phyloP scores from a whole-genome alignment of 2,113 vertebrate species.

The Cettia cetti region DNA sequence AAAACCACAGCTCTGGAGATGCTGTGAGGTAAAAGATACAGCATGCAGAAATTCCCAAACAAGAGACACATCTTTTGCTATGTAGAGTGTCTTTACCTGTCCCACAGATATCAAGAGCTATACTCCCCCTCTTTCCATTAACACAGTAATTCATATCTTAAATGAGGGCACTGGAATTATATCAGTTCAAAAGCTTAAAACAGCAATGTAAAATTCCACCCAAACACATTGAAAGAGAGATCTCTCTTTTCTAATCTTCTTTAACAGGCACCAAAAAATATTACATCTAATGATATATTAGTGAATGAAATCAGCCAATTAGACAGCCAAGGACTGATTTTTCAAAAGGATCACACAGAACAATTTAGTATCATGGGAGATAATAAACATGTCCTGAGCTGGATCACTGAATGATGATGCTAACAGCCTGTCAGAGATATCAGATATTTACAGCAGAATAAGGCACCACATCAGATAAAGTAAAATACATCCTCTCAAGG shows the following conservation, averaged over 20 bases:
- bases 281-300: background rate
- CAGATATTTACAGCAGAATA: constrained; percentile 46
- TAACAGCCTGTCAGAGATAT: constrained; percentile 39
- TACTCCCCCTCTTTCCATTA: background rate
- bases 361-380: background rate
- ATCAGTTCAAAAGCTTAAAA: background rate
- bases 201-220: background rate
- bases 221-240: background rate
- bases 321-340: background rate
- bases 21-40: background rate
- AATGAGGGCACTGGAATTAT: background rate
- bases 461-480: constrained; percentile 49
- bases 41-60: background rate
- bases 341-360: background rate
- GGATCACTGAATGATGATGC: background rate
- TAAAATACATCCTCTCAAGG: constrained; percentile 31
- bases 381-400: constrained; percentile 21
- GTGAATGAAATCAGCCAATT: background rate
- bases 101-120: background rate
- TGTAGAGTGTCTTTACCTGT: background rate
- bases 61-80: background rate
- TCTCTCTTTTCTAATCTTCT: background rate
- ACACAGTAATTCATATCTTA: background rate
- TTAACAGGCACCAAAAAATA: background rate
- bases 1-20: background rate